Evolutionary conservation across 2,888 invertebrate genomes (phyloP), one percentile per base, ranked within the genome.

Genomic region (Platycheirus albimanus): DNA sequence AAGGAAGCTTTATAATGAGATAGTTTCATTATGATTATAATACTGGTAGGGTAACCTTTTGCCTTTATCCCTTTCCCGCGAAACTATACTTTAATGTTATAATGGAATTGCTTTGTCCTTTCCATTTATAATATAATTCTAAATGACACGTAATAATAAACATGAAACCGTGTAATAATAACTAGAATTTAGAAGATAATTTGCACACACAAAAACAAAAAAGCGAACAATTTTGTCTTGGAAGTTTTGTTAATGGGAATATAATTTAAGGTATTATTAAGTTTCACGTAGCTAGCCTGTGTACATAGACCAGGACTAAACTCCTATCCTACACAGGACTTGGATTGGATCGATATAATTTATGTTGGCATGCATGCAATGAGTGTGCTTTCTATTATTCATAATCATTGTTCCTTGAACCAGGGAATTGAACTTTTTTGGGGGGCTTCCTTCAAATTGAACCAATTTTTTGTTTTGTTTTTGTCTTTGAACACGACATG

Each of bases 1-100:
- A 61, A 61, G 17, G 13, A 61, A 28, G 2, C 19, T 17, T 28
- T 43, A 11, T 45, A 45, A 61, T 30, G 30, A 38, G 7, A 58
- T 41, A 58, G 45, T 45, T 45, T 61, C 17, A 45, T 43, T 43
- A 30, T 61, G 17, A 28, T 45, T 45, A 45, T 61, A 24, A 36
- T 33, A n/a, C n/a, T n/a, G n/a, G n/a, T 19, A 28, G 38, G 13
- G 38, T 28, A 43, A 28, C 43, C 58, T 43, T 58, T 43, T 54
- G 28, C 15, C 30, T 33, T 15, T 4, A n/a, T n/a, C n/a, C n/a
- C n/a, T n/a, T n/a, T n/a, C n/a, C n/a, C n/a, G n/a, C n/a, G n/a
- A n/a, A n/a, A n/a, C n/a, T n/a, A 24, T 13, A 28, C 13, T 10
- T 28, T 28, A 33, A 15, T 13, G n/a, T 11, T 13, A 41, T 15